Percentiles rank a stretch among this genome's conserved stretches.
Evolutionary conservation across 2,888 invertebrate genomes (phyloP).

Genomic region (Caenorhabditis imperialis): DNA sequence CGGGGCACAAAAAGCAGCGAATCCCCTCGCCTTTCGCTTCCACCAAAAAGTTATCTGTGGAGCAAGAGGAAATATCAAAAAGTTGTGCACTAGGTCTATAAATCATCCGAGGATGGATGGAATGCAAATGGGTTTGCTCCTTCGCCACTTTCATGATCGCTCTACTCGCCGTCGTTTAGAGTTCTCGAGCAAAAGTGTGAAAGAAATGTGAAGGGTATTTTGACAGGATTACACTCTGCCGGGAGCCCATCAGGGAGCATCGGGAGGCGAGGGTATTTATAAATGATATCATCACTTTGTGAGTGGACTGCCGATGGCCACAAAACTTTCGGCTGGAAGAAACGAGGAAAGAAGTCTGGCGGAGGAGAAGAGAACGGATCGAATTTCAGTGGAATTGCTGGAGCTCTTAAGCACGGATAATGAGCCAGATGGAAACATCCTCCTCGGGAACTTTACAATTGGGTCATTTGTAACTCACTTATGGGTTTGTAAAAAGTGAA

Average conservation of each 20-base stretch:
- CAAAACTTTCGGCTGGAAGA: neutral
- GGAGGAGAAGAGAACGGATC: conserved; percentile 7
- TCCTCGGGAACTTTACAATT: neutral
- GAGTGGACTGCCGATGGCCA: neutral
- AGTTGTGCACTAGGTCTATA: conserved; percentile 21
- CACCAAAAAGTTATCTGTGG: neutral
- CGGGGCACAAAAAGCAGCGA: conserved; percentile 6
- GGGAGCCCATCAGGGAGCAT: conserved; percentile 14
- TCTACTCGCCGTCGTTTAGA: neutral
- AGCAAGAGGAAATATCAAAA: neutral
- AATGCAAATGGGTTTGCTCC: conserved; percentile 13
- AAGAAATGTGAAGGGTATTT: conserved; percentile 42
- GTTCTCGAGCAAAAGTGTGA: conserved; percentile 7
- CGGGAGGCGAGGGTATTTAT: conserved; percentile 16
- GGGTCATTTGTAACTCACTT: conserved; percentile 6
- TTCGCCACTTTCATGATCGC: conserved; percentile 17
- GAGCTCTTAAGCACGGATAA: conserved; percentile 7
- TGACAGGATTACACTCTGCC: conserved; percentile 53
- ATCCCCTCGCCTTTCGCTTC: no score
- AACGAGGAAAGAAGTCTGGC: conserved; percentile 5
- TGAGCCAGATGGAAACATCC: conserved; percentile 1
- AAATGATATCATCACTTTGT: conserved; percentile 11
- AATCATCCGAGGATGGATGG: conserved; percentile 3
- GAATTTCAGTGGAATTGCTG: conserved; percentile 16
- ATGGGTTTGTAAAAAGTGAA: no score